Conservation (phyloP, 2,113 vertebrate genomes). For the Hippocampus comes region DNA sequence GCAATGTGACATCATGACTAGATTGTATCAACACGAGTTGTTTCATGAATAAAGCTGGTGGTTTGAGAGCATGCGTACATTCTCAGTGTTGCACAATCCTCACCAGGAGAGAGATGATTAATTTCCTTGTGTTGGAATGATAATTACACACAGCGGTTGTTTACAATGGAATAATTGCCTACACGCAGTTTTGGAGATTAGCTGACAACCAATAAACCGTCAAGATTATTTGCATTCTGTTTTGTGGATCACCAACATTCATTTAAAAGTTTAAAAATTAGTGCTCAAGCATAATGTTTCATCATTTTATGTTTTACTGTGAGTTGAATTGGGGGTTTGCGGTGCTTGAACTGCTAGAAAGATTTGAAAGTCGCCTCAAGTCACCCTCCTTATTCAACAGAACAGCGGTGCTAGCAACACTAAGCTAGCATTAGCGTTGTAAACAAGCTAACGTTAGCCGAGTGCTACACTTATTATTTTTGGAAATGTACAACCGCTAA, state of each 20-base stretch:
- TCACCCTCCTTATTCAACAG: too few relatives aligned
- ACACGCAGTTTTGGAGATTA: constrained; percentile 37
- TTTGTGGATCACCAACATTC: constrained; percentile 7
- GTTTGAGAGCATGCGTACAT: constrained; percentile 15
- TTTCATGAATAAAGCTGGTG: constrained; percentile 8
- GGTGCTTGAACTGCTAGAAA: background rate
- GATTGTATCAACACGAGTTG: background rate
- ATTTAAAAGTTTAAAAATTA: background rate
- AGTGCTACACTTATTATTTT: too few relatives aligned
- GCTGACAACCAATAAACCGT: constrained; percentile 41
- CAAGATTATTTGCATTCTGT: constrained; percentile 36
- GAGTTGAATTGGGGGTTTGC: background rate
- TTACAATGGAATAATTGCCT: constrained; percentile 50
- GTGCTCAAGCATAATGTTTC: background rate
- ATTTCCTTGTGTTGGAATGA: constrained; percentile 35
- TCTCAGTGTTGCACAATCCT: constrained; percentile 18
- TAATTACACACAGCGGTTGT: constrained; percentile 48
- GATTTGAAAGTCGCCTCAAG: background rate
- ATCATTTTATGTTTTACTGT: too few relatives aligned
- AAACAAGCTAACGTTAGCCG: too few relatives aligned
- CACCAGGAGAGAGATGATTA: constrained; percentile 41
- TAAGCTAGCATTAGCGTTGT: too few relatives aligned
- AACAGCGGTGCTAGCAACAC: too few relatives aligned
- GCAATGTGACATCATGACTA: constrained; percentile 3
- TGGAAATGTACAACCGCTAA: too few relatives aligned